phyloP scores from a whole-genome alignment of 2,888 invertebrate species.

The Mystacides longicornis region DNA sequence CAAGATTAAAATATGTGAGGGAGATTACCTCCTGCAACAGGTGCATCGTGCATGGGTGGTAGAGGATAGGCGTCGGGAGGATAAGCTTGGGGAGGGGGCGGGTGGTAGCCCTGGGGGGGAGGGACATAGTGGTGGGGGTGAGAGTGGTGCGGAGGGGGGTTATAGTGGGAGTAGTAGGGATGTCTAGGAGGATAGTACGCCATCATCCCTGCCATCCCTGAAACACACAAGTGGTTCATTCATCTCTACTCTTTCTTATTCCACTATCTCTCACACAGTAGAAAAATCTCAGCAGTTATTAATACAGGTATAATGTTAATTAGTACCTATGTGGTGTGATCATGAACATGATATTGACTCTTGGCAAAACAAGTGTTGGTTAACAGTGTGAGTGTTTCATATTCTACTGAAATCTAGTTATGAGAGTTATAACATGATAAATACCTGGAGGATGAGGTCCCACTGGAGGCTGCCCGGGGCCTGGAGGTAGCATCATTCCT shows the following conservation, averaged over 20 bases:
- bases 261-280: neutral
- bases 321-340: too few species aligned
- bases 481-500: slow-evolving; percentile 27
- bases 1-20: neutral
- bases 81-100: slow-evolving; percentile 32
- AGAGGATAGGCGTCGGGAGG: slow-evolving; percentile 34
- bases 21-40: neutral
- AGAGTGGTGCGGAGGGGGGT: slow-evolving; percentile 26
- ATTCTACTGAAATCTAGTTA: too few species aligned
- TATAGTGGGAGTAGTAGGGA: slow-evolving; percentile 26
- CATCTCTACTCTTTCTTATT: neutral
- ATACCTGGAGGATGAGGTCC: slow-evolving; percentile 27
- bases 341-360: too few species aligned
- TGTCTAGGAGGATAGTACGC: slow-evolving; percentile 25
- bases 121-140: slow-evolving; percentile 26
- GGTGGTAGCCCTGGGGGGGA: slow-evolving; percentile 22
- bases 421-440: too few species aligned
- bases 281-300: too few species aligned
- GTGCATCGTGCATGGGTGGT: slow-evolving; percentile 28
- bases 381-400: too few species aligned
- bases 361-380: too few species aligned
- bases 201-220: slow-evolving; percentile 25
- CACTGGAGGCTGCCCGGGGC: slow-evolving; percentile 24
- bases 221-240: neutral
- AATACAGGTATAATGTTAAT: too few species aligned